Evolutionary conservation across 2,113 vertebrate species (phyloP), one percentile per base, ranked within the genome.

Genomic region (Nesoenas mayeri): DNA sequence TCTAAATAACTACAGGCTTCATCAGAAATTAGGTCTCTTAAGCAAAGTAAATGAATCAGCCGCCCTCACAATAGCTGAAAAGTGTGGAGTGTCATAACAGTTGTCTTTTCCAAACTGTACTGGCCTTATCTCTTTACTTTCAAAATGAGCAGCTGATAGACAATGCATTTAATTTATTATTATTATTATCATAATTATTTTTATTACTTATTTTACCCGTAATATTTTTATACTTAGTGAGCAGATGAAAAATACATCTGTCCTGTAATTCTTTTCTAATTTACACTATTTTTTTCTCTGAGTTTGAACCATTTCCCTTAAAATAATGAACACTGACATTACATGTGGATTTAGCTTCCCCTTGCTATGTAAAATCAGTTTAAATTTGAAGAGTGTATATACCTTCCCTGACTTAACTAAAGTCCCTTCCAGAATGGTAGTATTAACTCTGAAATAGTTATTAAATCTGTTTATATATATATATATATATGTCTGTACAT

Each of bases 11-110:
- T 85, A 7, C 48, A 78, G 66, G 66, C 31, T 85, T 91, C 38
- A 78, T 89, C 91, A 95, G 72, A 93, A 72, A 95, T 93, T 38
- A 88, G n/a, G 34, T 31, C n/a, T 61, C 56, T 91, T 64, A 77
- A 81, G 70, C 38, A 50, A 48, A 83, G 67, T 38, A 93, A 94
- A 94, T 96, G 70, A 97, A 67, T 6, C 51, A 85, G 15, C 34
- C 29, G 70, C 11, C 44, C 29, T 77, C 48, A 75, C 8, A 89
- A 32, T 47, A 81, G 42, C 28, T 78, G 77, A 91, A 93, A 74
- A 80, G 24, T 2, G 0, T 84, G 70, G 22, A 21, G 60, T 51
- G 51, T 32, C 42, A 24, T 56, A 75, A 57, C 19, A 60, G 22
- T 69, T 88, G 48, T 42, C 40, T 93, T 26, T 93, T 73, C n/a